A percentile compares a stretch with the other conserved stretches of the same genome.
Conservation (phyloP, 2,888 invertebrate genomes). For the Leptarthrus brevirostris region DNA sequence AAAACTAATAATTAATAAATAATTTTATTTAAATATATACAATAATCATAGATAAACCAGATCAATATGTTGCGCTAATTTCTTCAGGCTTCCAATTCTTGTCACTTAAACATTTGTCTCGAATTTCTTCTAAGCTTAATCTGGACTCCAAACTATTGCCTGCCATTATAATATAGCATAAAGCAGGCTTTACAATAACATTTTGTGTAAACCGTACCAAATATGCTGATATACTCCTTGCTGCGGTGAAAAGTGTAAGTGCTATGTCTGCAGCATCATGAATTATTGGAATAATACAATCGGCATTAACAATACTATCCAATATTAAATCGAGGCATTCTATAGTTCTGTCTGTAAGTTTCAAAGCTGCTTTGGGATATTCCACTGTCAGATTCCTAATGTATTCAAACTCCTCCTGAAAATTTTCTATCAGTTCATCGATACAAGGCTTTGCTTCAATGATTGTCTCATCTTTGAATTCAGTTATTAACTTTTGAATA, state of each 20-base stretch:
- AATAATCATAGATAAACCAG: no score
- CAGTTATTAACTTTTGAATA: not conserved
- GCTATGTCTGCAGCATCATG: not conserved
- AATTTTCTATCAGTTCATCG: not conserved
- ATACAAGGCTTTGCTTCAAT: not conserved
- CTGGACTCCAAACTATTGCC: no score
- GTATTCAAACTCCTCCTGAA: not conserved
- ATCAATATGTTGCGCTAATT: no score
- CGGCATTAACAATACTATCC: not conserved
- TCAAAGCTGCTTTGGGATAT: not conserved
- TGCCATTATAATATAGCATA: not conserved
- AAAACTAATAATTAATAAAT: no score
- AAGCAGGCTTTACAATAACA: not conserved
- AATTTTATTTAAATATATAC: no score
- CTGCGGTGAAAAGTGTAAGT: not conserved
- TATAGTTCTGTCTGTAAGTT: not conserved
- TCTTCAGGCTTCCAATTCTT: no score
- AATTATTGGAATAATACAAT: not conserved
- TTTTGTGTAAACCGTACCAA: not conserved
- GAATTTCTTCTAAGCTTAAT: no score
- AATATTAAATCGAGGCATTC: not conserved
- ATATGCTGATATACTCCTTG: not conserved
- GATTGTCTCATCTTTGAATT: not conserved
- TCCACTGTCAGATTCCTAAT: not conserved
- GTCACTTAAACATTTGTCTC: no score